A percentile compares a stretch with the other conserved stretches of the same genome.
phyloP scores from a whole-genome alignment of 2,888 invertebrate genomes.

The Rhopalosiphum nymphaeae region DNA sequence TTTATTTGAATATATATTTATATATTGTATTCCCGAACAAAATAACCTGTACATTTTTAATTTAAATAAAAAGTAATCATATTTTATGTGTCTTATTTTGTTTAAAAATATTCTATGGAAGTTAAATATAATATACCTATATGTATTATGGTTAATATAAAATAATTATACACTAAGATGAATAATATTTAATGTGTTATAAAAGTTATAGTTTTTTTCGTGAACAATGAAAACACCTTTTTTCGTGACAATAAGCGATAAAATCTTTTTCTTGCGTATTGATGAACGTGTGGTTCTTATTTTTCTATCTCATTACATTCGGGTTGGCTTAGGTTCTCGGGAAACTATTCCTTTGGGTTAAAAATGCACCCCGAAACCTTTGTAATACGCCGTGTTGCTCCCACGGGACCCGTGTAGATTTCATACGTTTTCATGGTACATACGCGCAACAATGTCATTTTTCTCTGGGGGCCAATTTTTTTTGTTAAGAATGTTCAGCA shows the following conservation, averaged over 20 bases:
- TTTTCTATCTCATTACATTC: constrained; percentile 19
- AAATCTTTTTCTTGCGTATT: not conserved
- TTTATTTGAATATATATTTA: not conserved
- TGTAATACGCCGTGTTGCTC: not conserved
- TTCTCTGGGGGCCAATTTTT: constrained; percentile 29
- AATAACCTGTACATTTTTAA: not conserved
- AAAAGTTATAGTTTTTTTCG: not conserved
- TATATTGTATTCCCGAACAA: not conserved
- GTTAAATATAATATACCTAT: not conserved
- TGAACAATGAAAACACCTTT: not conserved
- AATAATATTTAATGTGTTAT: not conserved
- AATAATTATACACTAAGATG: not conserved
- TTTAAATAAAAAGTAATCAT: not conserved
- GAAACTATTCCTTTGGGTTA: too few species aligned
- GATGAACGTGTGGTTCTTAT: not conserved
- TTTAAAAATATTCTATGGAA: not conserved
- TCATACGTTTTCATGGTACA: not conserved
- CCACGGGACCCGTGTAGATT: not conserved
- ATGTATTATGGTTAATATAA: not conserved
- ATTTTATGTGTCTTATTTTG: not conserved
- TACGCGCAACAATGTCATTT: not conserved
- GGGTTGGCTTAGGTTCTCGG: not conserved
- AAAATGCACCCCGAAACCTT: constrained; percentile 11
- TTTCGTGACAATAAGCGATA: not conserved
- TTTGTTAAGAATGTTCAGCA: not conserved